Evolutionary conservation across 1,140 invertebrate species (phyloP), one percentile per base, ranked within the genome.

Genomic region (Trichogramma pretiosum): DNA sequence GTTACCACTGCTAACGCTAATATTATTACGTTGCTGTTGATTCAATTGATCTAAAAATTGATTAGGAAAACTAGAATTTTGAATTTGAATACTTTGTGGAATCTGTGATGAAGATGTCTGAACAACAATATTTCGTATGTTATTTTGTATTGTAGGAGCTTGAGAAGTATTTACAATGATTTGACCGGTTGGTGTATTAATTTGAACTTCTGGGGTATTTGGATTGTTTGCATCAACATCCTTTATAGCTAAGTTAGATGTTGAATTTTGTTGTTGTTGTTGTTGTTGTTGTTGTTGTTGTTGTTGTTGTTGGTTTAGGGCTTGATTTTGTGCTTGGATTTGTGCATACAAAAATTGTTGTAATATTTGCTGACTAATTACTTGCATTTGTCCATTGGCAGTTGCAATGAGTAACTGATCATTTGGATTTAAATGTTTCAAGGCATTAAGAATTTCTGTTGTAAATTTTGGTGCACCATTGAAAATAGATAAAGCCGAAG

Each of bases 161-260:
- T 68, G 68, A 30, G 68, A 71, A 54, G 68, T 72, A 37, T 72
- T 72, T 0, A 72, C 70, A 41, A 72, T 72, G 43, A 72, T 72
- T 39, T 72, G 70, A 59, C 70, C 70, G 0, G 65, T 71, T 3
- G 70, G 70, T n/a, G 70, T 71, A 45, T 72, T 69, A 24, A 72
- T 72, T 30, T 72, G 68, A 10, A 72, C 56, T 24, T 68, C 70
- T 41, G 69, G 70, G 28, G 71, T 43, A 54, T 66, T 69, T 41
- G 69, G 63, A 48, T 58, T 65, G 16, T 53, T 64, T 3, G 61
- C 45, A 35, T 72, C 65, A 9, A 64, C 63, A 38, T 69, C 68
- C 1, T 68, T 67, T 16, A 72, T 72, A 0, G 71, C 68, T 24
- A 72, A 71, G 44, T 72, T 72, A 36, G 70, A 68, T 1, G 67